Evolutionary conservation across 2,113 vertebrate species (phyloP).

Genomic region (Rhabdornis inornatus): DNA sequence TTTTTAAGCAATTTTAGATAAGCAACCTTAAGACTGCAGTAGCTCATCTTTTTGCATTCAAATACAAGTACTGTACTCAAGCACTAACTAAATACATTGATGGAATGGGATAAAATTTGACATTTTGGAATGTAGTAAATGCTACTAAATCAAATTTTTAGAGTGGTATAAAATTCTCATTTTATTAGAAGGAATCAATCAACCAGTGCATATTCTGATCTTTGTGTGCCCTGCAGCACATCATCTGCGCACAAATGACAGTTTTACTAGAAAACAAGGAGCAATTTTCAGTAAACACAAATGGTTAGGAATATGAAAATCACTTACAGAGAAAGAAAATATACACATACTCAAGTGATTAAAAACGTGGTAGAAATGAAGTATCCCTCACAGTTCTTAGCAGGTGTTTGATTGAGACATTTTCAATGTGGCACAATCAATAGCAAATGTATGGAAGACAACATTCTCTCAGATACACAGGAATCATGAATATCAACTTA

Average conservation of each 20-base stretch:
- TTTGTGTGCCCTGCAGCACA: neutral
- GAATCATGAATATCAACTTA: neutral
- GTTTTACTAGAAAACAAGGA: constrained; percentile 40
- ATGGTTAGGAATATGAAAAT: constrained; percentile 27
- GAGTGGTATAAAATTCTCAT: neutral
- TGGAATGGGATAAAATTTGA: neutral
- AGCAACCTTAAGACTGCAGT: neutral
- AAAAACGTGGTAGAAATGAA: neutral
- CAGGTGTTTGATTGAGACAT: neutral
- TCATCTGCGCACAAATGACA: neutral
- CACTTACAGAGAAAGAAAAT: constrained; percentile 2
- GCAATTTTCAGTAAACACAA: constrained; percentile 21
- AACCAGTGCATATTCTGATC: neutral
- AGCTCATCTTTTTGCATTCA: neutral
- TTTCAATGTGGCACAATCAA: neutral
- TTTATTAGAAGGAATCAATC: constrained; percentile 23
- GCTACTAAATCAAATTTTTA: constrained; percentile 20
- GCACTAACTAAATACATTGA: neutral
- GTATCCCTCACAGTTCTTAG: neutral
- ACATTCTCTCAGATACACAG: neutral
- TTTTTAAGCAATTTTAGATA: neutral
- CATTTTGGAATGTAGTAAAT: neutral
- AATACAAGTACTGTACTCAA: neutral
- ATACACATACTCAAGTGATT: neutral
- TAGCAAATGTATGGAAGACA: neutral